Evolutionary conservation across 2,888 invertebrate species (phyloP), one percentile per base, ranked within the genome.

Genomic region (Megaustenia siamemsis): DNA sequence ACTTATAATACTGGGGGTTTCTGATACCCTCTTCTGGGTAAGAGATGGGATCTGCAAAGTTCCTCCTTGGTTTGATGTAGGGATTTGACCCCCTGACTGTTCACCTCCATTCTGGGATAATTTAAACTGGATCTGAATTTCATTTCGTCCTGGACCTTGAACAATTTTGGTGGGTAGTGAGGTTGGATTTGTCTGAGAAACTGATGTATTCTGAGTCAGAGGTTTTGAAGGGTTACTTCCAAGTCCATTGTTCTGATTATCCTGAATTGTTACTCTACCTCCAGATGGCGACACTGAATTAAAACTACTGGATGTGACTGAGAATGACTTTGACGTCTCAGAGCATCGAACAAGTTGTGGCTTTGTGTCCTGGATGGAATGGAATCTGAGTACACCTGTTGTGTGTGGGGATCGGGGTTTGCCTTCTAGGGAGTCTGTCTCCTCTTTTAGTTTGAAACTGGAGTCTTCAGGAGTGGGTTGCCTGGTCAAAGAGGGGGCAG

Each of bases 1-100:
- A 40, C 76, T 82, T 15, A 81, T 82, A 49, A 86, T 86, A 96
- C 96, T 84, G 32, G 82, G 49, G 68, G 78, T 63, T 8, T 66
- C 63, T 21, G 40, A 43, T 1, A 53, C 40, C 18, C 53, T 49
- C 28, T 38, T 49, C 40, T 56, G 69, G 15, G 82, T 24, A 12
- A 49, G 5, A 5, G 45, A 21, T 15, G 73, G 73, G 1, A 35
- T 10, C n/a, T 78, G 4, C 49, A 45, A 38, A 24, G 82, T 28
- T 21, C 21, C 75, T 8, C 45, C 38, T 15, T 49, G 71, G 21
- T 66, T 45, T 18, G 73, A 32, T 28, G 45, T n/a, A 43, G 77
- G 83, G 5, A 80, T 43, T 24, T 81, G 53, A 6, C 69, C 45
- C 40, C 45, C 35, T 21, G 82, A 40, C 69, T 86, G 75, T 21